phyloP scores from a whole-genome alignment of 2,888 invertebrate genomes.

The Helicoverpa assulta region DNA sequence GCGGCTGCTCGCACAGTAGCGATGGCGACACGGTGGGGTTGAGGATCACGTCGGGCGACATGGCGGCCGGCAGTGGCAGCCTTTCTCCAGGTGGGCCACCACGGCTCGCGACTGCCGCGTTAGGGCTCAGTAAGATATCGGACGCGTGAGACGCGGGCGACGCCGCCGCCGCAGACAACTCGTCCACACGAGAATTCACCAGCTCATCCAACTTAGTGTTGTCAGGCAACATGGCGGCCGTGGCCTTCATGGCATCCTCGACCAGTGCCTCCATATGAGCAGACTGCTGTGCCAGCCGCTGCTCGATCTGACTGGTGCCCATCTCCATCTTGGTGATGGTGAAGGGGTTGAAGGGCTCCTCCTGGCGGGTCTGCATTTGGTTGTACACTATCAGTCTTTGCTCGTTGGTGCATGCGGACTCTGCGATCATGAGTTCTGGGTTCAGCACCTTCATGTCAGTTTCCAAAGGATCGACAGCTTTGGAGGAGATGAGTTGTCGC shows the following conservation, averaged over 20 bases:
- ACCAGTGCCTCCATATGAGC: slow-evolving; percentile 87
- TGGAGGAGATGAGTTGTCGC: slow-evolving; percentile 78
- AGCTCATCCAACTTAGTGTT: slow-evolving; percentile 90
- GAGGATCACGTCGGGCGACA: slow-evolving; percentile 91
- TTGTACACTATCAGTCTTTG: slow-evolving; percentile 76
- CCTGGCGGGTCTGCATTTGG: slow-evolving; percentile 68
- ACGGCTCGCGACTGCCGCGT: slow-evolving; percentile 76
- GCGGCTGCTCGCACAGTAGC: slow-evolving; percentile 84
- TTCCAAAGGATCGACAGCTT: slow-evolving; percentile 71
- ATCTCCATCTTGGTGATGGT: slow-evolving; percentile 83
- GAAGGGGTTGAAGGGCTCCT: slow-evolving; percentile 81
- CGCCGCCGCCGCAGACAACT: slow-evolving; percentile 78
- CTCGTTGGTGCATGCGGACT: slow-evolving; percentile 72
- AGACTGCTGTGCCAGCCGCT: slow-evolving; percentile 81
- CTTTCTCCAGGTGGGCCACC: slow-evolving; percentile 78
- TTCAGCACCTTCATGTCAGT: slow-evolving; percentile 79
- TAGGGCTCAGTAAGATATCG: slow-evolving; percentile 80
- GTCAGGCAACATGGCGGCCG: slow-evolving; percentile 84
- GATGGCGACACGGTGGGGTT: slow-evolving; percentile 91
- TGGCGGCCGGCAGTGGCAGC: slow-evolving; percentile 75
- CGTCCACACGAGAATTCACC: slow-evolving; percentile 86
- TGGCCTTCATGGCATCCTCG: slow-evolving; percentile 86
- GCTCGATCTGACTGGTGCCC: slow-evolving; percentile 79
- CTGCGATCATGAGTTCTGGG: slow-evolving; percentile 79
- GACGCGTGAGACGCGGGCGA: slow-evolving; percentile 80